Conservation (phyloP, 2,797 vertebrate genomes). For the Aphelocoma californica region DNA sequence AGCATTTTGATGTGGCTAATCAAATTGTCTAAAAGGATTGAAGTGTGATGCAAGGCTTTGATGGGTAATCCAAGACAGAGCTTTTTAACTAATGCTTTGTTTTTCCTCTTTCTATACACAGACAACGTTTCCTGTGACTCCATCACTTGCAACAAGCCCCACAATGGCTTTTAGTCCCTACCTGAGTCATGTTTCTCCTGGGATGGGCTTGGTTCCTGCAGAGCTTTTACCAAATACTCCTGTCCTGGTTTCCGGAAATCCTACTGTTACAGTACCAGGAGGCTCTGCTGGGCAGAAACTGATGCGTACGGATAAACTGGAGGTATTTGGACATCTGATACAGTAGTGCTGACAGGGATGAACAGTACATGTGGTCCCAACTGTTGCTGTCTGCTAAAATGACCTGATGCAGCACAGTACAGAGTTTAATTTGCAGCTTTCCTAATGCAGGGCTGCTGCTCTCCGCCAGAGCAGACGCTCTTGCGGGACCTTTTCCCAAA, state of each 20-base stretch:
- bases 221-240: conserved; percentile 92
- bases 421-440: background rate
- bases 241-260: conserved; percentile 91
- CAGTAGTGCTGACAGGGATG: background rate
- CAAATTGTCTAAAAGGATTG: background rate
- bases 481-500: background rate
- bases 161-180: conserved; percentile 94
- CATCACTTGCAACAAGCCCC: conserved; percentile 87
- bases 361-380: background rate
- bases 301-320: conserved; percentile 94
- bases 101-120: conserved; percentile 67
- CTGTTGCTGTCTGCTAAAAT: background rate
- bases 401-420: background rate
- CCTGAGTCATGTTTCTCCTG: conserved; percentile 90
- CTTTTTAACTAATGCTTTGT: background rate
- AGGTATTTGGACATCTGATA: conserved; percentile 81
- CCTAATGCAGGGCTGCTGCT: background rate
- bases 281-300: conserved; percentile 87
- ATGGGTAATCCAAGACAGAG: background rate
- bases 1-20: background rate
- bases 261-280: conserved; percentile 85
- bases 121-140: conserved; percentile 91
- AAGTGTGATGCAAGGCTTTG: background rate
- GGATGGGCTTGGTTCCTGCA: conserved; percentile 90
- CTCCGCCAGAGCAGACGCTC: background rate